Percentiles rank a stretch among this genome's conserved stretches.
Conservation (phyloP, 2,888 invertebrate genomes). For the Congeria kusceri region DNA sequence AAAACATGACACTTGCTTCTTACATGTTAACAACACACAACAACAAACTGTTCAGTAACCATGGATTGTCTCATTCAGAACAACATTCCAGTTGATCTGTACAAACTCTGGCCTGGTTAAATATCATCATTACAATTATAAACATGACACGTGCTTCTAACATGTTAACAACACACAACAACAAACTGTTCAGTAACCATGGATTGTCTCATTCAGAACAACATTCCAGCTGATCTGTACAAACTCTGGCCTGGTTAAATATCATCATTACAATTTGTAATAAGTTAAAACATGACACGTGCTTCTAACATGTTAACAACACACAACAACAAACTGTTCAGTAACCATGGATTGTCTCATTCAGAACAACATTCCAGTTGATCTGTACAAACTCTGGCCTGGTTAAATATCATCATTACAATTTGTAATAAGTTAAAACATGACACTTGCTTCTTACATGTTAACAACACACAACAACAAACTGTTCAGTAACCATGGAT, state of each 20-base stretch:
- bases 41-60: conserved; percentile 4
- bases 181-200: conserved; percentile 25
- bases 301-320: background rate
- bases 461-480: background rate
- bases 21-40: too few species aligned
- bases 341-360: conserved; percentile 33
- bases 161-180: background rate
- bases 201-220: conserved; percentile 29
- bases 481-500: conserved; percentile 27
- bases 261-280: conserved; percentile 19
- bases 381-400: conserved; percentile 34
- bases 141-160: background rate
- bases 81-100: too few species aligned
- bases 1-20: too few species aligned
- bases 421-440: background rate
- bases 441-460: background rate
- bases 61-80: background rate
- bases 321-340: conserved; percentile 19
- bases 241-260: conserved; percentile 35
- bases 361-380: background rate
- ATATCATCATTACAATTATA: conserved; percentile 7
- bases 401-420: conserved; percentile 30
- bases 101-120: conserved; percentile 5
- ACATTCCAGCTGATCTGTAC: background rate
- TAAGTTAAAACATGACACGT: background rate